Base-by-base conservation (phyloP, 1,140 invertebrate genomes). In the Drosophila rufa region DNA sequence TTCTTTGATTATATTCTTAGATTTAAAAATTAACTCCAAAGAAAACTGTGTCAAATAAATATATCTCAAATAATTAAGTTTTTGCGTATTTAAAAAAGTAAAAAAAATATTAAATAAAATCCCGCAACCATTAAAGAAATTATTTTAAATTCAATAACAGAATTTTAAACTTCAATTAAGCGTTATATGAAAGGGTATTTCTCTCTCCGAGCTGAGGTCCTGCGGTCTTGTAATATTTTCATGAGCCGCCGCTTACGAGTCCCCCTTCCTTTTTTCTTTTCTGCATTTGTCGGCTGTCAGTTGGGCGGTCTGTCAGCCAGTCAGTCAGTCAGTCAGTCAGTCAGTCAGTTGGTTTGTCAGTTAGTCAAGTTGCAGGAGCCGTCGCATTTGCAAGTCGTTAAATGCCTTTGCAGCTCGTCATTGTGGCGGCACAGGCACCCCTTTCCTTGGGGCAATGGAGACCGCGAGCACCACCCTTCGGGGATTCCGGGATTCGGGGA, bases 301-400 rank as follows among this genome's bases (percentile, higher is more conserved):
- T 79, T 75, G 75, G 80, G 69, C 69, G 67, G 74, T 82, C 51
- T 58, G 76, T 68, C 79, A 78, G 80, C 62, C 47, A 59, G 57
- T 43, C n/a, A 9, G 53, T 33, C 43, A 42, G 46, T 61, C 19
- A 40, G 53, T 33, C 43, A 42, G 46, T 61, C 19, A 40, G 64
- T 47, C 40, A 38, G 42, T 66, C 15, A 40, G 68, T 61, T 27
- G 45, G 66, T 53, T 19, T 55, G 80, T 51, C 57, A 48, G 55
- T 68, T 58, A 46, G 73, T 64, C 68, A 79, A 69, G 75, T 66
- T 50, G 67, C 30, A 50, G 36, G 51, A 51, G 61, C 48, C 66
- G 83, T 71, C 60, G 83, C 80, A 83, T 87, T 87, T 89, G 73
- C 80, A 87, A 87, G 84, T 87, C 84, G 80, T 83, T 89, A 89